Evolutionary conservation across 2,113 vertebrate genomes (phyloP), one percentile per base, ranked within the genome.

Genomic region (Acrocephalus kingi): DNA sequence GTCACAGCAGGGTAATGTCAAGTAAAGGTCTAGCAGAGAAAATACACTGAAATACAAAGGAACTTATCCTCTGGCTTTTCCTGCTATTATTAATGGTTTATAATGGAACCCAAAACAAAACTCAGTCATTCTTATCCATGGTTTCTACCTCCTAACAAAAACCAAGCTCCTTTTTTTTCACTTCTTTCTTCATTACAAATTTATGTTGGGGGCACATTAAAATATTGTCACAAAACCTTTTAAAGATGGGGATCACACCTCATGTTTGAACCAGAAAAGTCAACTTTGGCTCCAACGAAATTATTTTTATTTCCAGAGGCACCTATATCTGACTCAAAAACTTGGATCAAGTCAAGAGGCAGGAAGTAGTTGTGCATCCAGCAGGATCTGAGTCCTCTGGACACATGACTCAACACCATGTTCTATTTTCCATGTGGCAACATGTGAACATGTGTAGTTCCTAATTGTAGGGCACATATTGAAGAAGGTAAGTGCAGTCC

Each of bases 21-120:
- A 97, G 31, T 68, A 96, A 95, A 95, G 95, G 85, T 96, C 94
- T 95, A 94, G 90, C 56, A 93, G 90, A 95, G 87, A 96, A 96
- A 95, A 94, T 58, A 91, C 75, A 93, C 62, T 62, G 62, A 93
- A 96, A 97, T 84, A 96, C 93, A 97, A 96, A 97, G 69, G 91
- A 96, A 95, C 89, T 94, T 96, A 90, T 93, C 90, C 90, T 94
- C 69, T 95, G 83, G 77, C 73, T 96, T 95, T 97, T 97, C 88
- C 96, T 95, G 79, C 71, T 90, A 95, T 96, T 97, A 94, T 95
- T 94, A 96, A 87, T 33, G 49, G 93, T 87, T 91, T 96, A 88
- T 90, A 97, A 94, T 79, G 87, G 83, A 96, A 82, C n/a, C 52
- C 79, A 75, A 97, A 95, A 87, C 88, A 96, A 94, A 89, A 81